A percentile compares a stretch with the other conserved stretches of the same genome.
Evolutionary conservation across 2,113 vertebrate genomes (phyloP).

Genomic region (Podilymbus podiceps): DNA sequence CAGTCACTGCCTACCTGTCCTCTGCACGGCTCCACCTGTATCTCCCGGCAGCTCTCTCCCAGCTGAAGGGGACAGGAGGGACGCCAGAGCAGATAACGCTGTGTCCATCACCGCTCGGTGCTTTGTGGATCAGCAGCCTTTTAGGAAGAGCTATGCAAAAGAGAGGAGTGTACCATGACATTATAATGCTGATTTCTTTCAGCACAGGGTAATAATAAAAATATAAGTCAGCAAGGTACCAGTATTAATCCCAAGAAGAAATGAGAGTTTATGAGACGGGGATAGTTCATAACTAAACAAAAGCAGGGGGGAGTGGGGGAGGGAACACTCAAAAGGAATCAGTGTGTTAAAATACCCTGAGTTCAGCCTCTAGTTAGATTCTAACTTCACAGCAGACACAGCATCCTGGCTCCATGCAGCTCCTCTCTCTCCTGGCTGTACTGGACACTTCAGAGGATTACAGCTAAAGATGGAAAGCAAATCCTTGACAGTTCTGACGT

Average conservation of each 20-base stretch:
- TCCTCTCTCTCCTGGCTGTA: neutral
- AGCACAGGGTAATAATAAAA: neutral
- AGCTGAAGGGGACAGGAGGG: neutral
- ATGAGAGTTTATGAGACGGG: neutral
- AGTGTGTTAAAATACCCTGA: neutral
- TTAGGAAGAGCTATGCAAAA: neutral
- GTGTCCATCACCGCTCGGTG: neutral
- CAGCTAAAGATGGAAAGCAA: neutral
- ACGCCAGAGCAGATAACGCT: neutral
- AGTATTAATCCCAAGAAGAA: neutral
- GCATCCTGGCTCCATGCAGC: neutral
- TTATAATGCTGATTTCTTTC: neutral
- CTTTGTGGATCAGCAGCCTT: neutral
- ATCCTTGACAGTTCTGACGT: neutral
- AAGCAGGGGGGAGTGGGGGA: neutral
- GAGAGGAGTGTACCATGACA: neutral
- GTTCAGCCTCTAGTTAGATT: neutral
- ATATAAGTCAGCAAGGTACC: neutral
- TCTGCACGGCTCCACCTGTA: neutral
- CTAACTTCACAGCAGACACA: neutral
- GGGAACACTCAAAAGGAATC: neutral
- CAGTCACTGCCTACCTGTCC: neutral
- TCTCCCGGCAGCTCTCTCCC: neutral
- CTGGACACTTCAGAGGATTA: neutral
- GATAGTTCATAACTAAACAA: neutral